Percentiles rank a stretch among this genome's conserved stretches.
Conservation (phyloP, 2,113 vertebrate genomes). For the Podilymbus podiceps region DNA sequence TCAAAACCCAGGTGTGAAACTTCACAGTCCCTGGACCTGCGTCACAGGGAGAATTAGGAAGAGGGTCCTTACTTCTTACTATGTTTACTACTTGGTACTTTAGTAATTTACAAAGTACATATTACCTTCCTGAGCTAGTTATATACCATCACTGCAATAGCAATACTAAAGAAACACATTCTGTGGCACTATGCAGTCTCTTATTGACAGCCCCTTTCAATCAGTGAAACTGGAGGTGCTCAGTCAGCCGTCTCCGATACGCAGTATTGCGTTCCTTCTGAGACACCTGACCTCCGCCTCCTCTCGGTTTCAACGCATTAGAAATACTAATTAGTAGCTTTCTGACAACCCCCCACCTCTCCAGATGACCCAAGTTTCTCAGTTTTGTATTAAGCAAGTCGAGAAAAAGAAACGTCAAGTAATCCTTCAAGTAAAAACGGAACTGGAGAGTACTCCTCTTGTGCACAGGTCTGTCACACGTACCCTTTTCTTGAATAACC, state of each 20-base stretch:
- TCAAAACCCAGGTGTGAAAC: not conserved
- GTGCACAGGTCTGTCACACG: not conserved
- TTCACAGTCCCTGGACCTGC: accelerated
- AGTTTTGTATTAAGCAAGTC: not conserved
- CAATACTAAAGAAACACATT: no score
- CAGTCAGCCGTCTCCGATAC: accelerated
- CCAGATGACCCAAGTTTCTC: not conserved
- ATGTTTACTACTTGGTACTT: not conserved
- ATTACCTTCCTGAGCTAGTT: not conserved
- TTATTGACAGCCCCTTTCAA: accelerated
- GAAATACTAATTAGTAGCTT: not conserved
- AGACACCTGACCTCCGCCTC: not conserved
- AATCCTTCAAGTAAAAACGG: not conserved
- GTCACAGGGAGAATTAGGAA: accelerated
- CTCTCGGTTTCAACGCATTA: accelerated
- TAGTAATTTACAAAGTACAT: not conserved
- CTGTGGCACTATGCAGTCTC: accelerated
- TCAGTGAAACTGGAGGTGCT: accelerated
- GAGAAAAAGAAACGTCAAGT: not conserved
- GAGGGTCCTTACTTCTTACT: no score
- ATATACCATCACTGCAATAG: accelerated
- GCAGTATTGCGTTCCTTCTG: not conserved
- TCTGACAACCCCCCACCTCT: not conserved
- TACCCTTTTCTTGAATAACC: not conserved
- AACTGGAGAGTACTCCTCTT: not conserved